A percentile compares a stretch with the other conserved stretches of the same genome.
phyloP scores from a whole-genome alignment of 2,888 invertebrate genomes.

The Mechanitis mazaeus region DNA sequence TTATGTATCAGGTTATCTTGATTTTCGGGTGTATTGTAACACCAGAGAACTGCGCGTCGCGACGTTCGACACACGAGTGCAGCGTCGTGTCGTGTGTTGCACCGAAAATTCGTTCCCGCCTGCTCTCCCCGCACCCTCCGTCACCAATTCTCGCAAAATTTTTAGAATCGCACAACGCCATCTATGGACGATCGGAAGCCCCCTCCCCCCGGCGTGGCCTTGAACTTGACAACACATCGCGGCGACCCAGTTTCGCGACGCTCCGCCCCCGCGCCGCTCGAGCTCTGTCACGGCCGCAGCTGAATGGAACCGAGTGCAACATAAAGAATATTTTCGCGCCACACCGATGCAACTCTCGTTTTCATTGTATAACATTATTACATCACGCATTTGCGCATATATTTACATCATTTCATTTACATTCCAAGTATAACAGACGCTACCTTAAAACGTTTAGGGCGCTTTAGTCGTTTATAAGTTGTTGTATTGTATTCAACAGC shows the following conservation, averaged over 20 bases:
- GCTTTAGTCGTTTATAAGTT: constrained; percentile 9
- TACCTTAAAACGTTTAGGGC: constrained; percentile 20
- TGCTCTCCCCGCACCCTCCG: constrained; percentile 56
- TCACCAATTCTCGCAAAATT: constrained; percentile 53
- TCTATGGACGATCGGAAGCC: constrained; percentile 61
- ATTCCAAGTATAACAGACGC: constrained; percentile 32
- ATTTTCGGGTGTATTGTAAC: constrained; percentile 55
- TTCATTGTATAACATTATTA: constrained; percentile 57
- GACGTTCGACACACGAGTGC: constrained; percentile 72
- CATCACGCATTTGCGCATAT: constrained; percentile 48
- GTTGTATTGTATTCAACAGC: too few relatives aligned
- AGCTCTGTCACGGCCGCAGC: constrained; percentile 61
- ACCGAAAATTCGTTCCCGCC: constrained; percentile 72
- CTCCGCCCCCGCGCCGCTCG: constrained; percentile 51
- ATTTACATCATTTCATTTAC: constrained; percentile 51
- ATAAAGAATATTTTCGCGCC: constrained; percentile 58
- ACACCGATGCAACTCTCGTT: constrained; percentile 53
- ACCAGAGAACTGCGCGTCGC: constrained; percentile 70
- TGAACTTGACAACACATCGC: constrained; percentile 72
- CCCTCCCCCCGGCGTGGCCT: constrained; percentile 61
- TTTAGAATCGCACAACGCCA: constrained; percentile 69
- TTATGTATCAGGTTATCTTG: constrained; percentile 54
- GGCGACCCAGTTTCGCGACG: constrained; percentile 67
- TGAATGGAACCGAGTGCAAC: constrained; percentile 58
- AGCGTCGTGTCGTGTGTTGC: constrained; percentile 70